Conservation (phyloP, 2,888 invertebrate species). For the Odontocolon sp. region DNA sequence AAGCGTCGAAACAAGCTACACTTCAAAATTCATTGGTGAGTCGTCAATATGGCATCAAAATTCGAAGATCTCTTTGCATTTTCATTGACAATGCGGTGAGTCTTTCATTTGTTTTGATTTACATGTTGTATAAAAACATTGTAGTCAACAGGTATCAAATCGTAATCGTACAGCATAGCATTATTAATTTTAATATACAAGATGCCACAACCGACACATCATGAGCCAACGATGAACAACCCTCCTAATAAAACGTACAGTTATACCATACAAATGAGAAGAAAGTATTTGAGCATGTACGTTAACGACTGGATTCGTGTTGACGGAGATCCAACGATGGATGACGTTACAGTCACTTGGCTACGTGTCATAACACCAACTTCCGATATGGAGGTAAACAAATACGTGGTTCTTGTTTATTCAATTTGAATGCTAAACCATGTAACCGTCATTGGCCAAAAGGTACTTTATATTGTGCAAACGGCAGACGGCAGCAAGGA, state of each 20-base stretch:
- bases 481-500: slow-evolving; percentile 34
- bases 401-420: too few relatives aligned
- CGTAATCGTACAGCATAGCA: too few relatives aligned
- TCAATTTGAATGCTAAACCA: background rate
- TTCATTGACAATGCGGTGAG: slow-evolving; percentile 7
- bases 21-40: background rate
- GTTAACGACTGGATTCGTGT: slow-evolving; percentile 45
- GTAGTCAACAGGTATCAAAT: too few relatives aligned
- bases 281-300: slow-evolving; percentile 47
- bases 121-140: background rate
- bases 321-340: slow-evolving; percentile 42
- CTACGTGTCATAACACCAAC: slow-evolving; percentile 31
- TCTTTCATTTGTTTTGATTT: background rate
- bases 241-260: background rate
- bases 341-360: slow-evolving; percentile 35
- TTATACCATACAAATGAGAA: slow-evolving; percentile 32
- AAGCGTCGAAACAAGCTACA: background rate
- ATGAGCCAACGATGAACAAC: background rate
- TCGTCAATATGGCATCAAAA: background rate
- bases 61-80: background rate
- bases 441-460: background rate
- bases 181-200: background rate
- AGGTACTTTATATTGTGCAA: slow-evolving; percentile 52
- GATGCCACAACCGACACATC: background rate
- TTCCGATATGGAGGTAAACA: slow-evolving; percentile 23